Evolutionary conservation across 1,140 invertebrate species (phyloP), one percentile per base, ranked within the genome.

Genomic region (Heliconius melpomene): DNA sequence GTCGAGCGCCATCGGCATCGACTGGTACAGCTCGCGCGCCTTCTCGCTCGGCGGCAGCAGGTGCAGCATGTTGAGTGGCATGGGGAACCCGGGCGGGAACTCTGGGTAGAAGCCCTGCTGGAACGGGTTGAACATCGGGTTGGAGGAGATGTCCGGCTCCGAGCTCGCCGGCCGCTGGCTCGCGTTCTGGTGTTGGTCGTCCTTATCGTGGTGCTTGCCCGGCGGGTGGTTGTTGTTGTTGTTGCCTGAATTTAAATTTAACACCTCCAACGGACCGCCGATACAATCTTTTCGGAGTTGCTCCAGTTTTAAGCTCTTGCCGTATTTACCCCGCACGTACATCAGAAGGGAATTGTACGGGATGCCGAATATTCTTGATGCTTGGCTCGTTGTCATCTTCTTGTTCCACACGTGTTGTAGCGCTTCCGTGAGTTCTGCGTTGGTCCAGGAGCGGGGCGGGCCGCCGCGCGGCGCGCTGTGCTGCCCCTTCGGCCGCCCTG

Each of bases 321-420:
- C 98, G 89, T 98, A 98, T 88, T 98, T 98, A 20, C 98, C 98
- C n/a, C 98, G 95, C 8, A 98, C 98, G 93, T 98, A 98, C 98
- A 98, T 98, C 20, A 98, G 95, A 2, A 98, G 94, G 29, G 97
- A 98, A 91, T 98, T 98, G 95, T 98, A 98, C 1, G 98, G 98
- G 74, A 98, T 98, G 8, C 98, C 98, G 90, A 98, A 98, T 85
- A 98, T 97, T 70, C 98, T 94, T 20, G 97, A 98, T 1, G 98
- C 98, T 91, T 98, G 98, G 81, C 97, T 98, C 2, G 98, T 98
- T n/a, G 98, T 98, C 97, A 98, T 98, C 88, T 98, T 98, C 88
- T 98, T 98, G 90, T 98, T 98, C 98, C 98, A 98, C 1, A 98
- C 98, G 90, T 98, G 97, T 86, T 98, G 97, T 20, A 98, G 94